Evolutionary conservation across 2,797 vertebrate genomes (phyloP), one percentile per base, ranked within the genome.

Genomic region (Brachyrhaphis roseni): DNA sequence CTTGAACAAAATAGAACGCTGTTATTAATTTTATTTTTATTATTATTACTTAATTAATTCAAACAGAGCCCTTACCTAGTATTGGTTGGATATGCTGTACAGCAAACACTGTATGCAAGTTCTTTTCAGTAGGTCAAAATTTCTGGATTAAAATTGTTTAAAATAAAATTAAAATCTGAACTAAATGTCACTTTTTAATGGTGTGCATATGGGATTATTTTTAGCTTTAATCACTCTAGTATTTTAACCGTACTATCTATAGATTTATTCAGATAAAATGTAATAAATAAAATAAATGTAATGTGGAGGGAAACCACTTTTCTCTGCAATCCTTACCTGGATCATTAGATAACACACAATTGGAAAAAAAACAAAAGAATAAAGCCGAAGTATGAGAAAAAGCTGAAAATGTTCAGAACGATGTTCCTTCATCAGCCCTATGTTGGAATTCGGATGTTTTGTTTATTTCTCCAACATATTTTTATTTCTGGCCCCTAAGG

Each of bases 401-500:
- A 4, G 18, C 62, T 66, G 20, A 66, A 36, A 66, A 39, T 66
- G 8, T 39, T 36, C 34, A 18, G 34, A 23, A 20, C 3, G 1
- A 8, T 11, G 62, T 66, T 36, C 18, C 62, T 39, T 66, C 3
- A 39, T 62, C 28, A 62, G 15, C 28, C 51, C 51, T 4, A 1
- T 26, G 23, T 55, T 55, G 53, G 55, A 62, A 62, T 62, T 62
- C 34, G 59, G 15, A 34, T 62, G 28, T 62, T 20, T 20, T 0
- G 13, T 28, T 59, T 31, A 20, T 8, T 2, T 12, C 36, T 26
- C 4, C 7, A 12, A n/a, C 53, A n/a, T n/a, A 10, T 13, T 55
- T 41, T 77, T 39, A 2, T n/a, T 28, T 45, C 39, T 36, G 6
- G 4, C 68, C 36, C 4, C 70, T 8, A 43, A 99, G 98, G 98